A percentile compares a stretch with the other conserved stretches of the same genome.
Conservation (phyloP, 2,113 vertebrate genomes). For the Oncorhynchus nerka region DNA sequence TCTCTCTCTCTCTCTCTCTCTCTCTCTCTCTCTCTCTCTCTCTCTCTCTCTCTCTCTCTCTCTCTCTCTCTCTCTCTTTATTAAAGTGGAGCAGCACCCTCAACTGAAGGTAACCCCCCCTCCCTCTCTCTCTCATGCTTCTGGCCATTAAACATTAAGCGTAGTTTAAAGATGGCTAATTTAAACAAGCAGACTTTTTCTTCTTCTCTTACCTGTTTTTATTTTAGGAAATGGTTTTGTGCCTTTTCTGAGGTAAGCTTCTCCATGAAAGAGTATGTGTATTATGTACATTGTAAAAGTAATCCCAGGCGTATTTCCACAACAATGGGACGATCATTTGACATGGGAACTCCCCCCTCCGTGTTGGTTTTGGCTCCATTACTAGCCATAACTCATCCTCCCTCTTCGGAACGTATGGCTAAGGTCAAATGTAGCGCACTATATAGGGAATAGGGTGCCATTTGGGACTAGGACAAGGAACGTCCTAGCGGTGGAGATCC, state of each 20-base stretch:
- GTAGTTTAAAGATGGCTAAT: not conserved
- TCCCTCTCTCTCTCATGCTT: not conserved
- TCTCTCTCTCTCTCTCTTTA: too few species aligned
- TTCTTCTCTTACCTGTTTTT: not conserved
- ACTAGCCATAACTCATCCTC: constrained; percentile 20
- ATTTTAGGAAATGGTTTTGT: not conserved
- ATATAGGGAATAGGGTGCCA: not conserved
- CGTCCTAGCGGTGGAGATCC: not conserved
- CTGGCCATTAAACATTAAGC: not conserved
- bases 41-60: too few species aligned
- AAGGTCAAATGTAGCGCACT: not conserved
- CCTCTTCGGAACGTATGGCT: not conserved
- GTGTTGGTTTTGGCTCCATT: constrained; percentile 17
- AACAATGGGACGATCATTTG: constrained; percentile 31
- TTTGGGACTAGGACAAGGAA: not conserved
- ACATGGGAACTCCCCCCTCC: constrained; percentile 1
- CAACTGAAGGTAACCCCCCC: not conserved
- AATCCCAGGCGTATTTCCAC: constrained; percentile 8
- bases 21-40: not conserved
- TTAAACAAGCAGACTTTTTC: not conserved
- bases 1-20: not conserved
- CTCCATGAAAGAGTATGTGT: not conserved
- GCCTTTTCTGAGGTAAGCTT: not conserved
- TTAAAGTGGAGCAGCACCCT: too few species aligned
- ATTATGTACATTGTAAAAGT: not conserved